Evolutionary conservation across 1,140 invertebrate species (phyloP), one percentile per base, ranked within the genome.

Genomic region (Papilio machaon): DNA sequence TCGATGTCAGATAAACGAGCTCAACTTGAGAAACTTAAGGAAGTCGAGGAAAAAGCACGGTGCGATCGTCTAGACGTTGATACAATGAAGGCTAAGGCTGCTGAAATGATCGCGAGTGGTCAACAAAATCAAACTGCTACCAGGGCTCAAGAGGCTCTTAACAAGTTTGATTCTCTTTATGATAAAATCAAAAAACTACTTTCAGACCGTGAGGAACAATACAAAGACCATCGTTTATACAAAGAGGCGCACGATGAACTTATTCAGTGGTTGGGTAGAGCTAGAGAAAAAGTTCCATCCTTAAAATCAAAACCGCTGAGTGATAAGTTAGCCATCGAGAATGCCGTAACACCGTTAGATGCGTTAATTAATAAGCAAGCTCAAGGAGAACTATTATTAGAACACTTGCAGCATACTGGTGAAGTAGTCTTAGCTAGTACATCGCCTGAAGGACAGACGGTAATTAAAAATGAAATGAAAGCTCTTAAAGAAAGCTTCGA

Each of bases 31-130:
- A 96, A 97, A 85, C 96, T 98, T 13, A 98, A 98, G 91, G 96
- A 96, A 81, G 95, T 98, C 0, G 98, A 98, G 92, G 98, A 99
- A 90, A 99, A 98, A 94, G 96, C 98, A 5, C 95, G 97, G 8
- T 98, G 98, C 90, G 98, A 99, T 89, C 98, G 98, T 86, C 97
- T 98, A 84, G 98, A 99, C 90, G 98, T 99, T 5, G 98, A 99
- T 84, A 97, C 96, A 80, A 91, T 99, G 35, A 98, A 98, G 94
- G 94, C 96, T 15, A 98, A 98, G 91, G 97, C 98, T 6, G 95
- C 96, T n/a, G 98, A 98, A 95, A 97, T 99, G 96, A 95, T 98
- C 49, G 96, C 97, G 46, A 97, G 97, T 91, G 97, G 98, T 30
- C 97, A 98, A 90, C 97, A 98, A 95, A 97, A 97, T 85, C 96